Base-by-base conservation (phyloP, 2,797 vertebrate genomes). In the Microctenopoma steveboyesi region DNA sequence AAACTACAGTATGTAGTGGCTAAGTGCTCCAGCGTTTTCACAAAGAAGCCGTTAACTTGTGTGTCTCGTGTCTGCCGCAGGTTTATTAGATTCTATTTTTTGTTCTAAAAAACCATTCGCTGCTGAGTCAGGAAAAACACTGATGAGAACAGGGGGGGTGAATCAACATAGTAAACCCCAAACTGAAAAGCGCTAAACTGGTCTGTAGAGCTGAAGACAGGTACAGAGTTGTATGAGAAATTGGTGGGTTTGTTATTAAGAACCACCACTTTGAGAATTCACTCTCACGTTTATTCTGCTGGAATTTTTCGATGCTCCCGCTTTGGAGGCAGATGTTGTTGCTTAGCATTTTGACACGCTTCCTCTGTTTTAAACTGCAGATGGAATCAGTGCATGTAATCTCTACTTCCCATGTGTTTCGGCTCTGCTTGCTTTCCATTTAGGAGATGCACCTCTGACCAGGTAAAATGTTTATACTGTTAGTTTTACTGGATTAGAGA, bases 401-500 rank as follows among this genome's bases (percentile, higher is more conserved):
- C 62, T 78, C 49, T 30, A 47, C 63, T 74, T 74, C 61, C 50
- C 63, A 72, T 74, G 74, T 68, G 67, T 81, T 68, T 72, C 64
- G 73, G 69, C 77, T 51, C 70, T 55, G 35, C 59, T 68, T 48
- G 27, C 37, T 60, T 48, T 68, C 65, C 53, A 37, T 51, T 5
- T 49, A 58, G 61, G 33, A 62, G 60, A 59, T 77, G 40, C 61
- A 69, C 58, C 75, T 87, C 76, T 82, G 72, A 80, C 78, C 51
- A 43, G 39, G 64, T 59, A 47, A 78, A 72, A 67, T 64, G 72
- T 75, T 78, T 33, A 72, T 74, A 81, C 39, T 43, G 60, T 47
- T 64, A 47, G 54, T 83, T 83, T 81, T 79, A 69, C 68, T 59
- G 73, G 78, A 75, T 84, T 75, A 73, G 14, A 37, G 51, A 79